phyloP scores from a whole-genome alignment of 2,888 invertebrate genomes.

The Eupithecia abbreviata region DNA sequence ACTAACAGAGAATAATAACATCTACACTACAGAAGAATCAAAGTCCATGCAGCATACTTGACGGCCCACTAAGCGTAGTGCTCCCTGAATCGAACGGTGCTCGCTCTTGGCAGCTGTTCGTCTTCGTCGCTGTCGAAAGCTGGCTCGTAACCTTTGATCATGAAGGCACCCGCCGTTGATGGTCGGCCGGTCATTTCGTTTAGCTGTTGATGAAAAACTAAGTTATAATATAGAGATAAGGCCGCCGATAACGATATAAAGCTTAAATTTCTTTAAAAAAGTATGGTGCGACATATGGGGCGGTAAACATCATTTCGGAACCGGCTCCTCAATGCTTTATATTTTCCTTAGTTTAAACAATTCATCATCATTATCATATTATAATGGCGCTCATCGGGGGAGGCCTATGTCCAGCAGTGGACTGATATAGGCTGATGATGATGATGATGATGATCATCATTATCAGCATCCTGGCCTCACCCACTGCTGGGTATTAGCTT shows the following conservation, averaged over 20 bases:
- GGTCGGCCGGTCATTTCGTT: conserved; percentile 61
- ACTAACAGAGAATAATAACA: too few relatives aligned
- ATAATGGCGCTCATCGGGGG: too few relatives aligned
- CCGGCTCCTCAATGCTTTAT: neutral
- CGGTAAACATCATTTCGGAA: neutral
- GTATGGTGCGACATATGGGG: neutral
- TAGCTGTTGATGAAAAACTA: conserved; percentile 59
- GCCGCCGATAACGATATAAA: too few relatives aligned
- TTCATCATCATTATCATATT: too few relatives aligned
- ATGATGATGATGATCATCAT: too few relatives aligned
- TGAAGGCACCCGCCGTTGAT: conserved; percentile 59
- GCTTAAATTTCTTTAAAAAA: too few relatives aligned
- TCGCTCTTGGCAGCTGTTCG: conserved; percentile 75
- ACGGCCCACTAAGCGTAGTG: conserved; percentile 40
- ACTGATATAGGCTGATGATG: too few relatives aligned
- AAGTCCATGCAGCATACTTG: conserved; percentile 8
- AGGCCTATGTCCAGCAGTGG: too few relatives aligned
- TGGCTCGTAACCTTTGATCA: conserved; percentile 90
- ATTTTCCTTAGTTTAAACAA: neutral
- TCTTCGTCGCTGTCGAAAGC: conserved; percentile 85
- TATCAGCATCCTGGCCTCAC: too few relatives aligned
- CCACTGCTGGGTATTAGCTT: too few relatives aligned
- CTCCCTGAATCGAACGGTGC: conserved; percentile 68
- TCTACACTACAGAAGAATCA: neutral
- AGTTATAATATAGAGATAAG: too few relatives aligned